Evolutionary conservation across 1,140 invertebrate genomes (phyloP).

Genomic region (Lasioglossum albipes): DNA sequence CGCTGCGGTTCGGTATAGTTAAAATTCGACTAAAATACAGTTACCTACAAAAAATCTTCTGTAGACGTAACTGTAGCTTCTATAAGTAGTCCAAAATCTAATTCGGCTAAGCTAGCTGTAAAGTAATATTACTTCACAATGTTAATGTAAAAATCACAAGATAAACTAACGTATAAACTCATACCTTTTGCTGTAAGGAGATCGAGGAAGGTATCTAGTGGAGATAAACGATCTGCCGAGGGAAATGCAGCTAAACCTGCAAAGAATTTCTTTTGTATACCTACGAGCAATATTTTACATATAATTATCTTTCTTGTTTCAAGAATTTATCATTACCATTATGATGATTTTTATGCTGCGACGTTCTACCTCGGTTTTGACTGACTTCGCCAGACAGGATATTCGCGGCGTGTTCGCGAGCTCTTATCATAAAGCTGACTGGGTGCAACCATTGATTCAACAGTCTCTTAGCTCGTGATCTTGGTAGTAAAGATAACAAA

Average conservation of each 20-base stretch:
- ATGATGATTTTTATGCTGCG: slow-evolving; percentile 74
- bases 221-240: slow-evolving; percentile 87
- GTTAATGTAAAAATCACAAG: not conserved
- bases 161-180: slow-evolving; percentile 24
- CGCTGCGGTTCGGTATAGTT: not conserved
- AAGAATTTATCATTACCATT: slow-evolving; percentile 66
- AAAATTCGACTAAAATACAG: slow-evolving; percentile 11
- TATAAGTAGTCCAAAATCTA: slow-evolving; percentile 90
- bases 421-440: slow-evolving; percentile 87
- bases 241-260: slow-evolving; percentile 86
- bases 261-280: slow-evolving; percentile 46
- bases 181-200: slow-evolving; percentile 89
- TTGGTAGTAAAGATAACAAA: slow-evolving; percentile 86
- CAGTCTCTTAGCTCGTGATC: slow-evolving; percentile 87
- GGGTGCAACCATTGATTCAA: slow-evolving; percentile 89
- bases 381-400: slow-evolving; percentile 85
- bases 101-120: slow-evolving; percentile 87
- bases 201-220: slow-evolving; percentile 91
- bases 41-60: slow-evolving; percentile 79
- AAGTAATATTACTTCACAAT: slow-evolving; percentile 41
- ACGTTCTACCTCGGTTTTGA: slow-evolving; percentile 73
- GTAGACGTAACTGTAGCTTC: slow-evolving; percentile 87
- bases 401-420: slow-evolving; percentile 88
- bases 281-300: not conserved
- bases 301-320: not conserved